phyloP scores from a whole-genome alignment of 2,888 invertebrate genomes.

The Ethmia dodecea region DNA sequence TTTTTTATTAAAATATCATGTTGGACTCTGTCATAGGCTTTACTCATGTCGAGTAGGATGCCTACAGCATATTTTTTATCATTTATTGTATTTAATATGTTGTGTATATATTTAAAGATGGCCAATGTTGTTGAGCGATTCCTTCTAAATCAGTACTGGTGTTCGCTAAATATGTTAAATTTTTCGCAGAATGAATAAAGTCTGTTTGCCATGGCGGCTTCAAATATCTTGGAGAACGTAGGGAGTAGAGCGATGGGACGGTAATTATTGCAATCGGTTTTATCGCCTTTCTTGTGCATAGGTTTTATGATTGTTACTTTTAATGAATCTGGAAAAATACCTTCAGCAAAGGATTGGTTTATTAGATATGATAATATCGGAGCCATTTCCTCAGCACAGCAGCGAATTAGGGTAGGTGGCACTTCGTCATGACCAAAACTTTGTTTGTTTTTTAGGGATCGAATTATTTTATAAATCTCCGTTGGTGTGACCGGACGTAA shows the following conservation, averaged over 20 bases:
- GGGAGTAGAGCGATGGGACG: not conserved
- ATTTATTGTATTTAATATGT: not conserved
- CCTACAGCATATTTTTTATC: not conserved
- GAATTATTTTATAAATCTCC: conserved; percentile 2
- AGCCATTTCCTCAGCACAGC: conserved; percentile 1
- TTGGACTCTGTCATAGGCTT: not conserved
- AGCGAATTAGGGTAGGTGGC: not conserved
- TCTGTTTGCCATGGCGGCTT: not conserved
- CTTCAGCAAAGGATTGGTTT: conserved; percentile 4
- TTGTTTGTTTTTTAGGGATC: conserved; percentile 4
- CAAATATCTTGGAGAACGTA: not conserved
- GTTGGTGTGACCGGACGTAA: not conserved
- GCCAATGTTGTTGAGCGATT: not conserved
- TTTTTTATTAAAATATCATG: not conserved
- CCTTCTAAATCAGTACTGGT: not conserved
- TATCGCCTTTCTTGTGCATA: conserved; percentile 1
- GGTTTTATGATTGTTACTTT: conserved; percentile 5
- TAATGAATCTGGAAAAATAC: conserved; percentile 1
- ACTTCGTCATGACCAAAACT: conserved; percentile 5
- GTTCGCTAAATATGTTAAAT: not conserved
- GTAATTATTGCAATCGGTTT: too few relatives aligned
- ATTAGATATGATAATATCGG: not conserved
- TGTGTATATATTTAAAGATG: too few relatives aligned
- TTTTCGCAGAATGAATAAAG: not conserved
- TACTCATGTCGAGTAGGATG: not conserved